phyloP scores from a whole-genome alignment of 2,888 invertebrate genomes.

The Amitus sp. region DNA sequence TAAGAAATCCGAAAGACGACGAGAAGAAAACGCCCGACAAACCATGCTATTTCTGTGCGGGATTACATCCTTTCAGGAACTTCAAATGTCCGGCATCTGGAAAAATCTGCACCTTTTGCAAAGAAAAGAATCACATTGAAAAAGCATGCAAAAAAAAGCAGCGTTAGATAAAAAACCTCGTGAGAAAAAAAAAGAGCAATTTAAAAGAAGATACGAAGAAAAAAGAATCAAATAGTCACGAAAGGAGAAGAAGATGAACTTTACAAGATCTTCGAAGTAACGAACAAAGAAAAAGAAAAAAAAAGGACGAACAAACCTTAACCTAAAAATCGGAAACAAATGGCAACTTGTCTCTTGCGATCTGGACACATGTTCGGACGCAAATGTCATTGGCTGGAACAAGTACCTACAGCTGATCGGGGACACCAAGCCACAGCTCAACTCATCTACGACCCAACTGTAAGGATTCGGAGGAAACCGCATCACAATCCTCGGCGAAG shows the following conservation, averaged over 20 bases:
- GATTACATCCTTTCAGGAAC: slow-evolving; percentile 13
- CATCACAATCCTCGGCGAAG: slow-evolving; percentile 8
- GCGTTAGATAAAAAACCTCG: background rate
- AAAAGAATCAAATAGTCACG: background rate
- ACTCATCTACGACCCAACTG: background rate
- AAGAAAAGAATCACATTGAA: slow-evolving; percentile 3
- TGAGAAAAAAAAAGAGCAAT: background rate
- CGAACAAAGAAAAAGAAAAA: background rate
- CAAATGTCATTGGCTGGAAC: slow-evolving; percentile 9
- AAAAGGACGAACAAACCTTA: background rate
- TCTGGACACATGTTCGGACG: slow-evolving; percentile 11
- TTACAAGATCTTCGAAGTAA: background rate
- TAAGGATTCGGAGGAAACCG: slow-evolving; percentile 6
- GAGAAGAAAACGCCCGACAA: too few relatives aligned
- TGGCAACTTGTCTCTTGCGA: slow-evolving; percentile 3
- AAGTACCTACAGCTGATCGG: background rate
- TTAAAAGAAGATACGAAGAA: background rate
- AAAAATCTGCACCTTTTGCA: slow-evolving; percentile 4
- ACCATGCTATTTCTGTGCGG: slow-evolving; percentile 9
- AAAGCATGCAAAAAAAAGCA: background rate
- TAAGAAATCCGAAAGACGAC: background rate
- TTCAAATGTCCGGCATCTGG: slow-evolving; percentile 7
- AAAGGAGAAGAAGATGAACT: background rate
- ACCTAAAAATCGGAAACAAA: background rate
- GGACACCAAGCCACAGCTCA: background rate